Conservation (phyloP, 2,888 invertebrate species). For the Tricholauxania praeusta region DNA sequence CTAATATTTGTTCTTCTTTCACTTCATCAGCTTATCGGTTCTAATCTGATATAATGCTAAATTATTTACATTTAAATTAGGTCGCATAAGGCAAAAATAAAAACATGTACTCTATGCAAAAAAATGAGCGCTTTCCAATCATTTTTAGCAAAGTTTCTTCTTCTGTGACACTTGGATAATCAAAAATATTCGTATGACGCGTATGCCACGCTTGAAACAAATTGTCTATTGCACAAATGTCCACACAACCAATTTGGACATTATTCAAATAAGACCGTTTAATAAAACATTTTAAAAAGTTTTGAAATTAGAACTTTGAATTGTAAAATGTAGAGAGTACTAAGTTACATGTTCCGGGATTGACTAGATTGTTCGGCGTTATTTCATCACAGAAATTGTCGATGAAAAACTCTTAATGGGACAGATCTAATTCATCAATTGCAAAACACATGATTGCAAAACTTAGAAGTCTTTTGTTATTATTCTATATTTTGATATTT, state of each 20-base stretch:
- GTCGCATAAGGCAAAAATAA: not conserved
- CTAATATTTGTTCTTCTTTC: conserved; percentile 6
- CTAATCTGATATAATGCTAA: conserved; percentile 23
- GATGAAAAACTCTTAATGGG: too few species aligned
- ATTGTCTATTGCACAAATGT: conserved; percentile 21
- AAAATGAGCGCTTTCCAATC: not conserved
- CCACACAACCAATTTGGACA: conserved; percentile 14
- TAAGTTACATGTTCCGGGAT: conserved; percentile 25
- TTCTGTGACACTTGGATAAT: conserved; percentile 21
- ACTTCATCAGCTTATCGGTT: not conserved
- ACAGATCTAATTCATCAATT: too few species aligned
- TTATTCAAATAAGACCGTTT: conserved; percentile 22
- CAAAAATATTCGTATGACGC: conserved; percentile 10
- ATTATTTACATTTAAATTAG: conserved; percentile 30
- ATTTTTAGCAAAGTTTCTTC: not conserved
- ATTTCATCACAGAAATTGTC: conserved; percentile 11
- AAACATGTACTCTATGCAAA: not conserved
- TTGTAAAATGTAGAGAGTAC: conserved; percentile 11
- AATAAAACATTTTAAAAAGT: conserved; percentile 32
- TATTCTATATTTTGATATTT: too few species aligned
- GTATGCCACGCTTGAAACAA: not conserved
- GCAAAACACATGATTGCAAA: too few species aligned
- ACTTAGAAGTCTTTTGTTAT: too few species aligned
- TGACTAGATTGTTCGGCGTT: not conserved
- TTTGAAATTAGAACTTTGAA: conserved; percentile 32